Conservation (phyloP, 2,113 vertebrate species). For the Embiotoca jacksoni region DNA sequence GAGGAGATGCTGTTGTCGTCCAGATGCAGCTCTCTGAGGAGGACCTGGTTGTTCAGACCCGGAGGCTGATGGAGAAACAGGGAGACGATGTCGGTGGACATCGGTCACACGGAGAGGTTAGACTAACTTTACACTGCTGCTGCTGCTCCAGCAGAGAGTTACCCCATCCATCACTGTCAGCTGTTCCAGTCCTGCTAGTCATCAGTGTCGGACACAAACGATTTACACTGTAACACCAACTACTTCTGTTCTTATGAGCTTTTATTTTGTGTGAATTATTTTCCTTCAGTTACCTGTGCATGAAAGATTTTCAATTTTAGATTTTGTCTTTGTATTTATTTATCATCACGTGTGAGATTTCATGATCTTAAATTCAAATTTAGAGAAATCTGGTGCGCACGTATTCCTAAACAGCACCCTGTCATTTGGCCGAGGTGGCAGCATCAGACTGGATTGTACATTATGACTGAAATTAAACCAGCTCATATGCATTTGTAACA, state of each 20-base stretch:
- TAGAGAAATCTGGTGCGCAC: no score
- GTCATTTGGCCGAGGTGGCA: no score
- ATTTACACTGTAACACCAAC: not conserved
- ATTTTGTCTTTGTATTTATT: no score
- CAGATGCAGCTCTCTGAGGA: slow-evolving; percentile 90
- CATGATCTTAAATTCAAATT: no score
- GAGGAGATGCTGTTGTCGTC: slow-evolving; percentile 92
- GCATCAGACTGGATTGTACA: no score
- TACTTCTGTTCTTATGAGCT: not conserved
- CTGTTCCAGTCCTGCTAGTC: slow-evolving; percentile 51
- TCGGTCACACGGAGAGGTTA: slow-evolving; percentile 49
- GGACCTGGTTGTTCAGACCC: slow-evolving; percentile 90
- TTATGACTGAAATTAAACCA: no score
- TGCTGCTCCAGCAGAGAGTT: not conserved
- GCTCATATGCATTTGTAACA: no score
- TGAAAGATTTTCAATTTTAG: no score
- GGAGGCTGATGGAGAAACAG: slow-evolving; percentile 82
- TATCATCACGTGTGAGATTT: no score
- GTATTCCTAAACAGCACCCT: no score
- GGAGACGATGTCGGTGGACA: slow-evolving; percentile 41
- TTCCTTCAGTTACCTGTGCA: no score
- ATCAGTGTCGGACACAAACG: not conserved
- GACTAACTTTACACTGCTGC: slow-evolving; percentile 48
- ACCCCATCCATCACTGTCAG: slow-evolving; percentile 69
- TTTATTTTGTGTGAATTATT: no score